Evolutionary conservation across 2,888 invertebrate genomes (phyloP), one percentile per base, ranked within the genome.

Genomic region (Pocota personata): DNA sequence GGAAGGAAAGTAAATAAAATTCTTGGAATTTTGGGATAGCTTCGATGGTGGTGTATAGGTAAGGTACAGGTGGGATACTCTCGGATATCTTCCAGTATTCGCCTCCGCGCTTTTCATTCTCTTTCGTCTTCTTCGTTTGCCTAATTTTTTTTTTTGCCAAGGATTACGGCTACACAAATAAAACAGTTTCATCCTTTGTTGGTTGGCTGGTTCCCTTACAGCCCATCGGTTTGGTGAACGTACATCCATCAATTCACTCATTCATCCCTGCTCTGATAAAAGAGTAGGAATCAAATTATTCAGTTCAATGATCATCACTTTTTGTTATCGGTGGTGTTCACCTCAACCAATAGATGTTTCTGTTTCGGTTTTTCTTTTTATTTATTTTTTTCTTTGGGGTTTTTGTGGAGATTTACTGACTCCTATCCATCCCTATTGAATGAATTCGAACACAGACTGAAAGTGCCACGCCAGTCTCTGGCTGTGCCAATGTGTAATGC

Each of bases 231-330:
- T 86, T 82, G 72, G 76, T 66, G 76, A 86, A 82, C 76, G 86
- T 76, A 82, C 82, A 82, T 86, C 86, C 82, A 86, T 86, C 86
- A 86, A 76, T 82, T 77, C 82, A 82, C 72, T 77, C 86, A 72
- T 82, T 84, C 84, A 84, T 71, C 84, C 80, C 86, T 78, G 60
- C 48, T 57, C 76, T 76, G 86, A 86, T 83, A 83, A 78, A 83
- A 82, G 86, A 86, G 76, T 89, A 89, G 89, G 90, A 91, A 91
- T 91, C 90, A 90, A 91, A 91, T 91, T 90, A 91, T 89, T 90
- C 90, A 90, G 90, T 89, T 91, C 91, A 90, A 88, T 91, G 91
- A 90, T 90, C 91, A 90, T 89, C 89, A 89, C 89, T 90, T 89
- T 89, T 89, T 86, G 86, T 86, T 82, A 86, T 86, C 82, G 82